Evolutionary conservation across 2,888 invertebrate species (phyloP).

Genomic region (Perizoma flavofasciatum): DNA sequence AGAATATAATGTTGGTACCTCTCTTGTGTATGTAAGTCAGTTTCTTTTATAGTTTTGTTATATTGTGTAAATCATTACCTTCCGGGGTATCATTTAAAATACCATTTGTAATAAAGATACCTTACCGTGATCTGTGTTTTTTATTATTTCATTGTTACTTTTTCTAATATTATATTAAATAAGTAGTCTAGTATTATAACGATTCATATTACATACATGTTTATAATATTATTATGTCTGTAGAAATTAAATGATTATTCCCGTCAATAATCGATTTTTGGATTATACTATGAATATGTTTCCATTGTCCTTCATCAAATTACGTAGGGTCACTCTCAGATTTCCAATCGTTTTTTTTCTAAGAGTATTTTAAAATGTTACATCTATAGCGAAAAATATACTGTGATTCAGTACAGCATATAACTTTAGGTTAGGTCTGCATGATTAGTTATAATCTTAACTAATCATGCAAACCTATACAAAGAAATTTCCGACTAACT

Average conservation of each 20-base stretch:
- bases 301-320: no score
- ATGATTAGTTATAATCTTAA: no score
- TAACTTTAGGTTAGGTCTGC: no score
- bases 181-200: constrained; percentile 12
- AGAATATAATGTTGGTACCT: constrained; percentile 10
- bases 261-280: constrained; percentile 10
- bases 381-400: no score
- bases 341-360: no score
- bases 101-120: constrained; percentile 75
- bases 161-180: constrained; percentile 13
- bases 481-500: no score
- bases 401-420: no score
- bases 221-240: constrained; percentile 6
- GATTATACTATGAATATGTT: not conserved
- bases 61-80: constrained; percentile 57
- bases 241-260: constrained; percentile 16
- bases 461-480: no score
- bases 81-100: constrained; percentile 59
- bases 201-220: constrained; percentile 11
- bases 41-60: constrained; percentile 63
- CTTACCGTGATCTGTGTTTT: constrained; percentile 64
- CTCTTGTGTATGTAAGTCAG: constrained; percentile 29
- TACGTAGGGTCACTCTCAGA: no score
- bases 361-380: no score
- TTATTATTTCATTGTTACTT: constrained; percentile 33